Evolutionary conservation across 2,797 vertebrate genomes (phyloP).

Genomic region (Brachyrhaphis roseni): DNA sequence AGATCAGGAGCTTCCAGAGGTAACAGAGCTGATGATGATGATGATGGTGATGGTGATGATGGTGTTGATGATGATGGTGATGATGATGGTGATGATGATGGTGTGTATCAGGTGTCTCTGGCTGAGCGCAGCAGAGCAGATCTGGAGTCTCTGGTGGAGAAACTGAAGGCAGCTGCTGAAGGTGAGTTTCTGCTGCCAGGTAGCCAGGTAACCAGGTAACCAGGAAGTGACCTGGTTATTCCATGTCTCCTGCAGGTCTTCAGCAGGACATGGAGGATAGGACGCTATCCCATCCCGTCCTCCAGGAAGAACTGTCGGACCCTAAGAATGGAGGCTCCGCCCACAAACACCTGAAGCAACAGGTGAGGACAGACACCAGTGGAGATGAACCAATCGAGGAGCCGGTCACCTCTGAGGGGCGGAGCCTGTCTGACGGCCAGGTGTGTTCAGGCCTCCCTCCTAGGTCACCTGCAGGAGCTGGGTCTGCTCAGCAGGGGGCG

Average conservation of each 20-base stretch:
- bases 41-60: background rate
- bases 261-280: conserved; percentile 75
- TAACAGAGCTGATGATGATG: conserved; percentile 43
- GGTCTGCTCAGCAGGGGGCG: conserved; percentile 85
- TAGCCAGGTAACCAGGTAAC: no score
- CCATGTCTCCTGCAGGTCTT: conserved; percentile 75
- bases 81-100: background rate
- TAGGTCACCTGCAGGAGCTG: conserved; percentile 91
- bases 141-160: conserved; percentile 82
- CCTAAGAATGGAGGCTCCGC: conserved; percentile 92
- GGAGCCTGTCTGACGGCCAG: conserved; percentile 10
- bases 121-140: conserved; percentile 82
- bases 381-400: background rate
- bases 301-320: conserved; percentile 86
- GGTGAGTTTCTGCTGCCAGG: conserved; percentile 76
- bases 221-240: no score
- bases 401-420: no score
- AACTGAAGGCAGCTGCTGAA: conserved; percentile 81
- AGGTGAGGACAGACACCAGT: conserved; percentile 77
- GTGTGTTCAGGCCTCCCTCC: conserved; percentile 89
- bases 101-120: conserved; percentile 80
- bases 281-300: conserved; percentile 83
- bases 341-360: conserved; percentile 94
- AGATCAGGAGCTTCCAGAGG: conserved; percentile 75
- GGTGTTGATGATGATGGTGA: background rate